Evolutionary conservation across 2,113 vertebrate species (phyloP).

Genomic region (Columba janthina): DNA sequence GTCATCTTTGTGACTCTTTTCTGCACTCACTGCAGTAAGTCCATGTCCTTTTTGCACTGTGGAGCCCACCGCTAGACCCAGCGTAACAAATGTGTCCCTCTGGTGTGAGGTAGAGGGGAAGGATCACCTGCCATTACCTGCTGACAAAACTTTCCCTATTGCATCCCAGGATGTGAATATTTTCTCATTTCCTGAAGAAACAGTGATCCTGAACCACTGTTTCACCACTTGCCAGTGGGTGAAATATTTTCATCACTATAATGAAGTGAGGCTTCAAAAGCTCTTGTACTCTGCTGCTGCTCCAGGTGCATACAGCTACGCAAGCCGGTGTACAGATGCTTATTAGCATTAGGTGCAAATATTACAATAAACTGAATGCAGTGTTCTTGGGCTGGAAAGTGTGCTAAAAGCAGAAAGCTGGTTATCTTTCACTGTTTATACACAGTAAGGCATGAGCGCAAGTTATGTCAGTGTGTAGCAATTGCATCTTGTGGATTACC

Average conservation of each 20-base stretch:
- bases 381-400: not conserved
- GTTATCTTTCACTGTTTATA: not conserved
- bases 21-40: not conserved
- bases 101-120: not conserved
- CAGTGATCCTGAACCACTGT: not conserved
- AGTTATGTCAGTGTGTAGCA: not conserved
- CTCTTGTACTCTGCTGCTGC: not conserved
- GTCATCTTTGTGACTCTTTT: not conserved
- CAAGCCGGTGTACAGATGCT: accelerated
- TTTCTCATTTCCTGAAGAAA: not conserved
- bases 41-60: not conserved
- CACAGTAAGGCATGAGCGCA: not conserved
- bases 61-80: not conserved
- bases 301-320: accelerated
- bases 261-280: not conserved
- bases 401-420: not conserved
- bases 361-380: not conserved
- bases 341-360: not conserved
- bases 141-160: not conserved
- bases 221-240: not conserved
- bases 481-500: not conserved
- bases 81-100: not conserved
- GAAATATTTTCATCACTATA: not conserved
- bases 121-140: not conserved
- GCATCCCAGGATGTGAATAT: not conserved